Evolutionary conservation across 1,140 invertebrate species (phyloP).

Genomic region (Bombus waltoni): DNA sequence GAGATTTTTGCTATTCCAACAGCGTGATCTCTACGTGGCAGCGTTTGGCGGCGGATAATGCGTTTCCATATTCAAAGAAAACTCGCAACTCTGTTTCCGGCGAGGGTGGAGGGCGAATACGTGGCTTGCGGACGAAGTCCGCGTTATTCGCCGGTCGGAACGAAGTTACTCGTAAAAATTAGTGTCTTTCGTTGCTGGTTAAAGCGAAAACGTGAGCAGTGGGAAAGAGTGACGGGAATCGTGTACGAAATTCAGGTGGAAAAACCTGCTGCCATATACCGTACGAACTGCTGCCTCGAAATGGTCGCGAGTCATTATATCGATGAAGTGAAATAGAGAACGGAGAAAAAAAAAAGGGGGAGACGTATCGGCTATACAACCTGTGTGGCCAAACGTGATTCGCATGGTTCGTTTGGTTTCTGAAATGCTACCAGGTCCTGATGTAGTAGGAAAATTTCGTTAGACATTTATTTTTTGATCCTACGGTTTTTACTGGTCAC

Average conservation of each 20-base stretch:
- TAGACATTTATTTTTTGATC: background rate
- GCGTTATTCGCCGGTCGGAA: background rate
- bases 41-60: background rate
- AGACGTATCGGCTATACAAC: background rate
- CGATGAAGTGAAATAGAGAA: background rate
- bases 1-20: background rate
- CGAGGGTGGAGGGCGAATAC: background rate
- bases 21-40: background rate
- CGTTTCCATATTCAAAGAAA: constrained; percentile 19
- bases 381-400: background rate
- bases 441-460: background rate
- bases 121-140: background rate
- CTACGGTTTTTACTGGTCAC: no score
- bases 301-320: background rate
- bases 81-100: background rate
- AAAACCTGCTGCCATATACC: background rate
- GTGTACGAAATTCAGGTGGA: background rate
- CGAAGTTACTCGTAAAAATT: constrained; percentile 25
- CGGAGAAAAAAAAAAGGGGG: background rate
- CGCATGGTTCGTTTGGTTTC: background rate
- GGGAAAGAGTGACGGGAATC: background rate
- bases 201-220: background rate
- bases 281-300: background rate
- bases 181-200: background rate
- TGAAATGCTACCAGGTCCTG: background rate